A percentile compares a stretch with the other conserved stretches of the same genome.
These are phyloP conservation scores for Sciurus carolinensis DNA, from an alignment of 2,797 vertebrate genomes.

Conservation along the genomic window DNA sequence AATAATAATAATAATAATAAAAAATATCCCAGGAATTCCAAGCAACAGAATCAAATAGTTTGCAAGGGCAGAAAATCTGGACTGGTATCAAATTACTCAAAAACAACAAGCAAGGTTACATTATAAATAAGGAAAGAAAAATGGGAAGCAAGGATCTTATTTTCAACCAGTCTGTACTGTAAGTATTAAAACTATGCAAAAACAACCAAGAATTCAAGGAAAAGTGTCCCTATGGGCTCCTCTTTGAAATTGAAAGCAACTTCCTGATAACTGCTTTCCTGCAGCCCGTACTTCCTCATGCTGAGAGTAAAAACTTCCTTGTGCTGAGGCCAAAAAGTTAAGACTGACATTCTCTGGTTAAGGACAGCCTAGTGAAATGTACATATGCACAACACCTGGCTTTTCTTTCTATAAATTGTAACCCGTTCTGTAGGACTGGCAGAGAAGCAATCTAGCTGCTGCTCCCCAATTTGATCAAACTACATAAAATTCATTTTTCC, in stretches of 20 bases:
- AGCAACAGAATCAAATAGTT: slow-evolving; percentile 23
- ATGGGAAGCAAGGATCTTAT: not conserved
- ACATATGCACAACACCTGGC: not conserved
- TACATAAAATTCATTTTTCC: not conserved
- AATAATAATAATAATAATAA: not conserved
- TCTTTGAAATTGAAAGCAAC: not conserved
- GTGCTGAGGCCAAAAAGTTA: not conserved
- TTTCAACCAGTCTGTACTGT: not conserved
- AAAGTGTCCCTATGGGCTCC: not conserved
- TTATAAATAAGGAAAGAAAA: not conserved
- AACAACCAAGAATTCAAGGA: not conserved
- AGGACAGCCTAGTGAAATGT: not conserved
- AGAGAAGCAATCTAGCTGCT: not conserved
- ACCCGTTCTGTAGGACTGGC: not conserved
- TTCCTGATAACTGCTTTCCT: not conserved
- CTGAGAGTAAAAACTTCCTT: not conserved
- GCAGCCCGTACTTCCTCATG: not conserved
- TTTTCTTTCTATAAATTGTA: not conserved
- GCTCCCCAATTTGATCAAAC: not conserved
- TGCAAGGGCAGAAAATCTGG: slow-evolving; percentile 35
- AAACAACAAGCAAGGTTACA: slow-evolving; percentile 17
- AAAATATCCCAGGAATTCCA: not conserved
- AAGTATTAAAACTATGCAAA: not conserved
- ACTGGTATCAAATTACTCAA: not conserved
- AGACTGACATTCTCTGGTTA: not conserved